phyloP scores from a whole-genome alignment of 2,888 invertebrate genomes.

The Hyposoter dolosus region DNA sequence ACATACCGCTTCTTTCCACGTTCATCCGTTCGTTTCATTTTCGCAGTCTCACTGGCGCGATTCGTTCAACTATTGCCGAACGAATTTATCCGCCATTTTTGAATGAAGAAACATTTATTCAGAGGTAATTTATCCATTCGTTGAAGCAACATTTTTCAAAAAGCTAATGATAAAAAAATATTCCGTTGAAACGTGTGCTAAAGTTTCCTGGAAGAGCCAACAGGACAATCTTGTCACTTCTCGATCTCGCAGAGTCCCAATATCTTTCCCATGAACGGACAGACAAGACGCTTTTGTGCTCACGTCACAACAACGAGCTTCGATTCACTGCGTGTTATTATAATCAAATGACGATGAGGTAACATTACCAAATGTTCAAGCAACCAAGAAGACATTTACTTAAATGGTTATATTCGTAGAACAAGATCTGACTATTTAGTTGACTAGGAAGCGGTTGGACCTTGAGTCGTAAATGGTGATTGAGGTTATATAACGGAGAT shows the following conservation, averaged over 20 bases:
- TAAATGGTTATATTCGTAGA: constrained; percentile 41
- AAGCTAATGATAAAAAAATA: no score
- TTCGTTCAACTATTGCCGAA: background rate
- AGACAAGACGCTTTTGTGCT: background rate
- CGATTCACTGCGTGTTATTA: constrained; percentile 19
- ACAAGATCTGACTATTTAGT: constrained; percentile 17
- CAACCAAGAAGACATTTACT: constrained; percentile 57
- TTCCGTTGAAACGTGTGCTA: no score
- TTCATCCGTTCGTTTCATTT: background rate
- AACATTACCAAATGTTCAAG: constrained; percentile 21
- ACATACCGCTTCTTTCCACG: background rate
- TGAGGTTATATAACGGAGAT: background rate
- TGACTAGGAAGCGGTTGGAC: background rate
- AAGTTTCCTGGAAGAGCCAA: no score
- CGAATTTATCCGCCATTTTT: background rate
- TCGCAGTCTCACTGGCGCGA: background rate
- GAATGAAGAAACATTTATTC: no score
- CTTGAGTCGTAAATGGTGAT: constrained; percentile 13
- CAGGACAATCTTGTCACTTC: no score
- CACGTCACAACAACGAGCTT: background rate
- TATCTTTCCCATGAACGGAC: background rate
- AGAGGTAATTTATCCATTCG: no score
- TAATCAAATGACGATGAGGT: constrained; percentile 11
- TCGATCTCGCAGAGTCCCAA: background rate
- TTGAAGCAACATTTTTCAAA: no score